Base-by-base conservation (phyloP, 2,888 invertebrate species). In the Scaptomyza polygonia region DNA sequence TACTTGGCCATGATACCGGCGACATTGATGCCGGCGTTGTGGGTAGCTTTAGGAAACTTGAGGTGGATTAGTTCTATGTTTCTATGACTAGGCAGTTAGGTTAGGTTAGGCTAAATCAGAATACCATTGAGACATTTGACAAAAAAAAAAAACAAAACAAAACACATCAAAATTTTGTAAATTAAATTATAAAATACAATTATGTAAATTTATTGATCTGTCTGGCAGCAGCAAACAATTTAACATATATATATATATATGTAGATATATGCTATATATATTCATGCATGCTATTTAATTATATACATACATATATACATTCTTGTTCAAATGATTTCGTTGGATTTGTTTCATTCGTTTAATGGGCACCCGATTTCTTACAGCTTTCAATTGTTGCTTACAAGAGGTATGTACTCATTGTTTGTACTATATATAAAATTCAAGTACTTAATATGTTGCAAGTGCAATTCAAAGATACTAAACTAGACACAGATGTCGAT, bases 31-130 rank as follows among this genome's bases (percentile, higher is more conserved):
- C 95, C 68, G 96, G 96, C 2, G 93, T 96, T 49, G 95, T 96
- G 69, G 97, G 97, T 21, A 96, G 96, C 59, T 97, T 97, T 92
- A 94, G 97, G 89, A 96, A 96, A 92, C 93, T 97, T 61, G 96
- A 96, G 91, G 94, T 97, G 65, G 97, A 97, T 92, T 97, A 64
- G n/a, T 6, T 34, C 14, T 4, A 8, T 9, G 12, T 11, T 0
- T 18, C 6, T 11, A 25, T 63, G 40, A 54, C 18, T 48, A 48
- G 32, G 18, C 6, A 62, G 5, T 49, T 81, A 85, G 78, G 72
- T 12, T 82, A 85, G 71, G 72, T 44, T 85, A 82, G 82, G 59
- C 62, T 87, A 87, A 71, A 58, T 76, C 76, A 59, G 69, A 77
- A 86, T 82, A 82, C 88, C 86, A 87, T 82, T 87, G 88, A 87